These are phyloP conservation scores for Anolis sagrei DNA, from an alignment of 2,113 vertebrate genomes.

Conservation along the genomic window DNA sequence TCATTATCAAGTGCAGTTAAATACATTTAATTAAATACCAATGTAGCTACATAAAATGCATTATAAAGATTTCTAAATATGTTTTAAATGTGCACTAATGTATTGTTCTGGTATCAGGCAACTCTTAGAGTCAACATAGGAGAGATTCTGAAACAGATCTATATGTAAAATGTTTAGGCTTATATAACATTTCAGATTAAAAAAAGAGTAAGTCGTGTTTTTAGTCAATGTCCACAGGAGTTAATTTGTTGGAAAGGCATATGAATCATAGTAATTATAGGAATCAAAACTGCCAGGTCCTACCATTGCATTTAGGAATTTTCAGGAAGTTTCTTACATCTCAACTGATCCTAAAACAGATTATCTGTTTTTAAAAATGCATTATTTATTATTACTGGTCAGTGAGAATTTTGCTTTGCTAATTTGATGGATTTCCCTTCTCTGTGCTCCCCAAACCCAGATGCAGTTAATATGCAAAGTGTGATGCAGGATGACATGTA, in stretches of 20 bases:
- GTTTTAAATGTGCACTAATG: too few species aligned
- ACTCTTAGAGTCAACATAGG: background rate
- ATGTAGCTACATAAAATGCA: background rate
- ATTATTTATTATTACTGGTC: background rate
- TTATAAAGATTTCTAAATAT: background rate
- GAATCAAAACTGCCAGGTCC: too few species aligned
- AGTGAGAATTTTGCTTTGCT: background rate
- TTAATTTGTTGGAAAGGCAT: background rate
- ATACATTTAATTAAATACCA: background rate
- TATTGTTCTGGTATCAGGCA: background rate
- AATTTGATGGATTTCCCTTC: background rate
- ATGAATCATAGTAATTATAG: background rate
- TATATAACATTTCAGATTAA: background rate
- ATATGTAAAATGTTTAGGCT: background rate
- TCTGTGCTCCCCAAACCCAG: background rate
- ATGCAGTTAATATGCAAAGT: background rate
- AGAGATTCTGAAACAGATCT: background rate
- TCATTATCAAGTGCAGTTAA: background rate
- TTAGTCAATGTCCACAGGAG: background rate
- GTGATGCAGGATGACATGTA: background rate
- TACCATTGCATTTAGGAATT: background rate
- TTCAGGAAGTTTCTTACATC: background rate
- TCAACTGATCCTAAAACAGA: background rate
- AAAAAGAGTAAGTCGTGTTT: background rate
- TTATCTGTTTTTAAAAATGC: background rate